A percentile compares a stretch with the other conserved stretches of the same genome.
phyloP scores from a whole-genome alignment of 2,888 invertebrate species.

The Beris chalybata region DNA sequence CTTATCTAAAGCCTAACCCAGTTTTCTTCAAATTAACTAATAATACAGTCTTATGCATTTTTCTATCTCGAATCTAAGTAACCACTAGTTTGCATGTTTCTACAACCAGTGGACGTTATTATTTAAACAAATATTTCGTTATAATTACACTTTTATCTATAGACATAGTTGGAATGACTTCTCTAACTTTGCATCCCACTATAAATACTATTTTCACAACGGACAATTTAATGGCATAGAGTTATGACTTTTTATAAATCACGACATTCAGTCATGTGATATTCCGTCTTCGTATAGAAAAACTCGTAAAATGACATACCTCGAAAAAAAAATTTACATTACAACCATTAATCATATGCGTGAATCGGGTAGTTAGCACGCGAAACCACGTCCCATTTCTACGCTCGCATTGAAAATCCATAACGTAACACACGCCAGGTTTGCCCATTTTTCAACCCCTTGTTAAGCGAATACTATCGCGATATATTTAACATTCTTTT shows the following conservation, averaged over 20 bases:
- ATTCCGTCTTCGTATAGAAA: conserved; percentile 2
- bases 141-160: too few relatives aligned
- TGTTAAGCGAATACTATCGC: too few relatives aligned
- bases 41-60: too few relatives aligned
- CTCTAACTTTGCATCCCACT: conserved; percentile 18
- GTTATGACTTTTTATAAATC: conserved; percentile 28
- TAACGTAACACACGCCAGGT: conserved; percentile 10
- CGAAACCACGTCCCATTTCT: conserved; percentile 6
- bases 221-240: conserved; percentile 23
- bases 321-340: conserved; percentile 6
- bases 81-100: too few relatives aligned
- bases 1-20: too few relatives aligned
- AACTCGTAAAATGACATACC: conserved; percentile 27
- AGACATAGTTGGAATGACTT: conserved; percentile 6
- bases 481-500: too few relatives aligned
- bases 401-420: conserved; percentile 20
- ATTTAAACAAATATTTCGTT: too few relatives aligned
- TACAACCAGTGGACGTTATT: too few relatives aligned
- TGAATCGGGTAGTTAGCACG: conserved; percentile 27
- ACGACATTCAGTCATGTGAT: conserved; percentile 24
- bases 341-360: conserved; percentile 28
- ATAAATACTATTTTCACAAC: conserved; percentile 22
- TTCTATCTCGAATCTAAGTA: too few relatives aligned
- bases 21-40: too few relatives aligned
- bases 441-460: not conserved